A percentile compares a stretch with the other conserved stretches of the same genome.
Evolutionary conservation across 2,113 vertebrate genomes (phyloP).

Genomic region (Pica pica): DNA sequence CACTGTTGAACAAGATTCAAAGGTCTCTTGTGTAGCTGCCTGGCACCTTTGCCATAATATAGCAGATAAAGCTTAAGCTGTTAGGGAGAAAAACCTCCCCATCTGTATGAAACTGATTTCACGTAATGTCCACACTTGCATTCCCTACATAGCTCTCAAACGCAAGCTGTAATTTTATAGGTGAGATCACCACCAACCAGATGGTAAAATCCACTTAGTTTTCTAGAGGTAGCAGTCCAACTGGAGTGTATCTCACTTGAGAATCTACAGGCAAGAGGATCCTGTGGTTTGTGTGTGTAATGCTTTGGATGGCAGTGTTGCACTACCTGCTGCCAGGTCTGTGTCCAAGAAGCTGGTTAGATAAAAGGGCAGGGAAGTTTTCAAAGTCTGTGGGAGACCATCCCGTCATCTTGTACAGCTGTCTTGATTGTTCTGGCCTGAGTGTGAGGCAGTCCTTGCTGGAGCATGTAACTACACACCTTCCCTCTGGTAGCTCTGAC

Average conservation of each 20-base stretch:
- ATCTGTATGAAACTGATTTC: neutral
- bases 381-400: neutral
- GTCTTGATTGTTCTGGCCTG: neutral
- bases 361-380: neutral
- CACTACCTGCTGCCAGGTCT: neutral
- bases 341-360: neutral
- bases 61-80: neutral
- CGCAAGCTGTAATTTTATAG: neutral
- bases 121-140: accelerated
- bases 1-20: neutral
- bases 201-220: neutral
- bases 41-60: neutral
- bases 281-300: neutral
- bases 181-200: neutral
- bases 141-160: neutral
- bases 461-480: neutral
- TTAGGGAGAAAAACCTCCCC: neutral
- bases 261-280: neutral
- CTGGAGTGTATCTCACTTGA: neutral
- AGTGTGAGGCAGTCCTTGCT: neutral
- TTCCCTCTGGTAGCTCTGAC: neutral
- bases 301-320: neutral
- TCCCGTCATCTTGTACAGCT: neutral
- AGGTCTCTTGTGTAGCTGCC: neutral
- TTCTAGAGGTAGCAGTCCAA: neutral